Conservation (phyloP, 2,888 invertebrate species). For the Phortica magna region DNA sequence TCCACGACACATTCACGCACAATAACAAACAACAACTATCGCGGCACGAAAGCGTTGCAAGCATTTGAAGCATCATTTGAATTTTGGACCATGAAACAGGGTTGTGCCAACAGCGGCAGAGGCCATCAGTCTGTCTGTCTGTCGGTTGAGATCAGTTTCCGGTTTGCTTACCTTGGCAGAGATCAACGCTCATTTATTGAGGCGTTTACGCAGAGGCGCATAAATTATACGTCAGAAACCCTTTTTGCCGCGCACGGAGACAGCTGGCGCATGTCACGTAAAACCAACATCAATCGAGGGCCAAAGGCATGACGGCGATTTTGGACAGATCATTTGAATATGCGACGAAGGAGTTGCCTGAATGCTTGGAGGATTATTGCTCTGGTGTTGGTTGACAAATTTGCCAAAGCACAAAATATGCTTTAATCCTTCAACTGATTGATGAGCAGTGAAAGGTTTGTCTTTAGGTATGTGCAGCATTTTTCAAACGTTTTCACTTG, state of each 20-base stretch:
- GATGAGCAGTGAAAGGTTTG: slow-evolving; percentile 41
- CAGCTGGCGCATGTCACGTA: slow-evolving; percentile 67
- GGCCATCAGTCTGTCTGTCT: background rate
- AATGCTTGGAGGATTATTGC: slow-evolving; percentile 35
- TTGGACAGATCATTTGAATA: slow-evolving; percentile 37
- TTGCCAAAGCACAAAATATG: slow-evolving; percentile 36
- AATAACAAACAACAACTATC: slow-evolving; percentile 36
- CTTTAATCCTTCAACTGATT: slow-evolving; percentile 62
- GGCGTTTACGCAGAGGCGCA: slow-evolving; percentile 73
- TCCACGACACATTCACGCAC: slow-evolving; percentile 24
- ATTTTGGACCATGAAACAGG: slow-evolving; percentile 20
- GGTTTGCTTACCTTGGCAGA: slow-evolving; percentile 17
- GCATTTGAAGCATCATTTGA: slow-evolving; percentile 31
- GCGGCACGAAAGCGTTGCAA: background rate
- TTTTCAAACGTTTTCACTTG: too few species aligned
- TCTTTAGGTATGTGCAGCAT: too few species aligned
- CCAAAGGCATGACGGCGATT: slow-evolving; percentile 29
- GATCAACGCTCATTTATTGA: slow-evolving; percentile 41
- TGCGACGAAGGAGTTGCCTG: slow-evolving; percentile 25
- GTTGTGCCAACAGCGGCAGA: slow-evolving; percentile 21
- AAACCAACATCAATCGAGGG: slow-evolving; percentile 71
- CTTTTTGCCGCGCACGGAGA: slow-evolving; percentile 51
- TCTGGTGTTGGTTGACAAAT: slow-evolving; percentile 60
- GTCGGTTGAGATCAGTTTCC: slow-evolving; percentile 18
- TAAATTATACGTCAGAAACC: slow-evolving; percentile 68